Evolutionary conservation across 2,888 invertebrate species (phyloP), one percentile per base, ranked within the genome.

Genomic region (Acronicta aceris): DNA sequence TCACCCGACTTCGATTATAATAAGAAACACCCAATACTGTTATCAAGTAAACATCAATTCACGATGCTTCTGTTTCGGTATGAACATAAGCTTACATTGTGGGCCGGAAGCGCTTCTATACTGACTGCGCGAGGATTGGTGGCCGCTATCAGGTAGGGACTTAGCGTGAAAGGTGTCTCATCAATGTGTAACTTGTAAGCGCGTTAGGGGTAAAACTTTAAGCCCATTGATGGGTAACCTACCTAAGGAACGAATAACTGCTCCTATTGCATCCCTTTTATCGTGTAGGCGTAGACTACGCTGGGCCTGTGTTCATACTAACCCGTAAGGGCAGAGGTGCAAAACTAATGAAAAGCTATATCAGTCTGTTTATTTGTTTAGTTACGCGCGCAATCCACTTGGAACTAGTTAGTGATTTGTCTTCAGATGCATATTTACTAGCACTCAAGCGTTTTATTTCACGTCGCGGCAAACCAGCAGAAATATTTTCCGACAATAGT

Each of bases 311-410:
- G 36, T 0, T 13, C 6, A 33, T 60, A n/a, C 1, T 59, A 21
- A 33, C 52, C 21, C 27, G 59, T 1, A 52, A 42, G 13, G 59
- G 52, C 25, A 46, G 52, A 21, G 59, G 59, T 6, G 13, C 59
- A 2, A 47, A 5, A 1, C 6, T 52, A 0, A 16, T 42, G 1
- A 59, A 30, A 13, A 9, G 21, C 4, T 59, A 59, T 13, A 38
- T 52, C 5, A 50, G 57, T 25, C 13, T 57, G 33, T 57, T 57
- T 17, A 15, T 57, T 12, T 57, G 57, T 12, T 21, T 57, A 9
- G 30, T 30, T 30, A 30, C 30, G 30, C 30, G 30, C 10, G 30
- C 30, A 30, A 30, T 30, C 30, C 54, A 60, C 1, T 41, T 54
- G 13, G 59, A 60, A 21, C 40, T 54, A 8, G 53, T 48, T 21